These are phyloP conservation scores for Campylomormyrus numenius DNA, from an alignment of 2,113 vertebrate species.

Conservation along the genomic window DNA sequence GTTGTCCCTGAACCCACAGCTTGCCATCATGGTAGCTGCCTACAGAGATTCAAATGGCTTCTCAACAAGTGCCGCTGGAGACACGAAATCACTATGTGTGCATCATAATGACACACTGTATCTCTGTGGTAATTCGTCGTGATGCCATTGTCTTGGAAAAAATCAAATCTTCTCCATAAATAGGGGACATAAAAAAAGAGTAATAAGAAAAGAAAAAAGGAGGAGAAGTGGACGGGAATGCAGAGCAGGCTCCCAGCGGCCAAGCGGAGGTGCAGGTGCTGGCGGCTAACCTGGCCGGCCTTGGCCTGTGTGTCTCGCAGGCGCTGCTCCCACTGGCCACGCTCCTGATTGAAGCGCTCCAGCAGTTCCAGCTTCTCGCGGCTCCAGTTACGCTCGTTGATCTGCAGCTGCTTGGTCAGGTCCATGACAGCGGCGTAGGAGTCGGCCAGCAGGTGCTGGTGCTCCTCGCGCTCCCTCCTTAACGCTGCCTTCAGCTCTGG, in stretches of 20 bases:
- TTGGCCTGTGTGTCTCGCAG: slow-evolving; percentile 76
- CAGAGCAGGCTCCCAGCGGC: neutral
- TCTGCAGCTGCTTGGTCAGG: slow-evolving; percentile 89
- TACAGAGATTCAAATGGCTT: neutral
- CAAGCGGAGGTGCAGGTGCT: neutral
- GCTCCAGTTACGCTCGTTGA: slow-evolving; percentile 90
- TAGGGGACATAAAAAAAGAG: neutral
- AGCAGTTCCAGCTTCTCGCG: slow-evolving; percentile 89
- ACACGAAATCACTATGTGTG: neutral
- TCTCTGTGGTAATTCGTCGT: neutral
- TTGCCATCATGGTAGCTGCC: neutral
- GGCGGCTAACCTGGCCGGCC: slow-evolving; percentile 63
- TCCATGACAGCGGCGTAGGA: slow-evolving; percentile 95
- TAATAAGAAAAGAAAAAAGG: neutral
- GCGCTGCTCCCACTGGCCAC: slow-evolving; percentile 81
- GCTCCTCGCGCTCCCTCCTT: slow-evolving; percentile 85
- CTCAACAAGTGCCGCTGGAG: neutral
- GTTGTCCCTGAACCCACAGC: neutral
- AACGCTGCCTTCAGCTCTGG: slow-evolving; percentile 80
- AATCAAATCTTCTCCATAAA: neutral
- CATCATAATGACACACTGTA: neutral
- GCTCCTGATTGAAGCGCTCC: slow-evolving; percentile 81
- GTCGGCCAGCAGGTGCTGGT: slow-evolving; percentile 90
- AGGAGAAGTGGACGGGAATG: neutral
- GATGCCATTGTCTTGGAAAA: neutral